A percentile compares a stretch with the other conserved stretches of the same genome.
Evolutionary conservation across 1,140 invertebrate species (phyloP).

Genomic region (Sipha flava): DNA sequence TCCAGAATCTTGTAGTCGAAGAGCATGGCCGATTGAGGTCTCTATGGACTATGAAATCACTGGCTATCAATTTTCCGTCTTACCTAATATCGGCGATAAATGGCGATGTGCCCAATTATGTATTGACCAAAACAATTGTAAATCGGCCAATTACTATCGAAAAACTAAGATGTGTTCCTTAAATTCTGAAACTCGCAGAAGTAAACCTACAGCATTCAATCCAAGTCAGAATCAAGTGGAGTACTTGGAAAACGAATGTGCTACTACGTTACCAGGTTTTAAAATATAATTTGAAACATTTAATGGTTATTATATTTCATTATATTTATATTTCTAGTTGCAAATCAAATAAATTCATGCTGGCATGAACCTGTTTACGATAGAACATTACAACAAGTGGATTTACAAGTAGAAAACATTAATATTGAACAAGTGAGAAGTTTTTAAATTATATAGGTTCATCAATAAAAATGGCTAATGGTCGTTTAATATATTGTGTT

Average conservation of each 20-base stretch:
- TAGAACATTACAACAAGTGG: slow-evolving; percentile 36
- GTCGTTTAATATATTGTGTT: not conserved
- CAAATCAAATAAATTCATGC: slow-evolving; percentile 26
- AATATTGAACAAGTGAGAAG: slow-evolving; percentile 36
- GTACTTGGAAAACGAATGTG: slow-evolving; percentile 51
- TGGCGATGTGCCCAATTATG: slow-evolving; percentile 45
- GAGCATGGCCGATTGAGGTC: slow-evolving; percentile 45
- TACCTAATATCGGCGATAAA: slow-evolving; percentile 41
- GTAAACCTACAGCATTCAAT: slow-evolving; percentile 47
- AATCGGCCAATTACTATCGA: slow-evolving; percentile 41
- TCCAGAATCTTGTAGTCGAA: slow-evolving; percentile 37
- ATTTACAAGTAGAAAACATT: slow-evolving; percentile 36
- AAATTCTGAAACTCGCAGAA: slow-evolving; percentile 47
- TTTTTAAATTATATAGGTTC: not conserved
- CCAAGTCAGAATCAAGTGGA: slow-evolving; percentile 38
- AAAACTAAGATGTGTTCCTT: slow-evolving; percentile 43
- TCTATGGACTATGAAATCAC: slow-evolving; percentile 44
- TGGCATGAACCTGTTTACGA: slow-evolving; percentile 38
- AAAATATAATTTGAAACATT: not conserved
- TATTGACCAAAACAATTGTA: slow-evolving; percentile 41
- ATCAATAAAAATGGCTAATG: not conserved
- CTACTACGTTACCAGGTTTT: not conserved
- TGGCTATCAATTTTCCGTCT: slow-evolving; percentile 43
- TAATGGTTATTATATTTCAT: not conserved
- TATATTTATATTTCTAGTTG: not conserved